Conservation (phyloP, 2,888 invertebrate genomes). For the Heteromyza rotundicornis region DNA sequence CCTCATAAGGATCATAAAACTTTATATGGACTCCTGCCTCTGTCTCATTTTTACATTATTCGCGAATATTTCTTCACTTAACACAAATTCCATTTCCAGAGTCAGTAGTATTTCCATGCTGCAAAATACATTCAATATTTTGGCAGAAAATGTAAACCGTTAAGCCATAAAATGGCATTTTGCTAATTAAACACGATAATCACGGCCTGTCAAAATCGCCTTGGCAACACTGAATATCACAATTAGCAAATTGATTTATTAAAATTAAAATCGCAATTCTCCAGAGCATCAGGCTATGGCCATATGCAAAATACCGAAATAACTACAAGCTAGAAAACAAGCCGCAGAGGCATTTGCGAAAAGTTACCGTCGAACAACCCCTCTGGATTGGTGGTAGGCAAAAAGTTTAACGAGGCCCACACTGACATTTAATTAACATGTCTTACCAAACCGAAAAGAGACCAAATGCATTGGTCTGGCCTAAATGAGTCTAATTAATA, state of each 20-base stretch:
- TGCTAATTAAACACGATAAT: too few relatives aligned
- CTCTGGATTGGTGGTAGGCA: not conserved
- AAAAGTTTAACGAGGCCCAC: slow-evolving; percentile 37
- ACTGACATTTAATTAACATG: slow-evolving; percentile 61
- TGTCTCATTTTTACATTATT: too few relatives aligned
- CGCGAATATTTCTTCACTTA: too few relatives aligned
- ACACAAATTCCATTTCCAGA: too few relatives aligned
- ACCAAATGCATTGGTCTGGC: not conserved
- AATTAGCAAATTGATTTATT: slow-evolving; percentile 60
- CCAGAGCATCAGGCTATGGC: slow-evolving; percentile 35
- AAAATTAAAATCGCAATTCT: slow-evolving; percentile 51
- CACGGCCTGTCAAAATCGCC: not conserved
- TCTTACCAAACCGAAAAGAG: slow-evolving; percentile 42
- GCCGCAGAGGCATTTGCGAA: slow-evolving; percentile 12
- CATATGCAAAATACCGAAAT: slow-evolving; percentile 47
- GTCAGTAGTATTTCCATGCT: too few relatives aligned
- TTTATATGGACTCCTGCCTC: too few relatives aligned
- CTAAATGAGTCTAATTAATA: slow-evolving; percentile 62
- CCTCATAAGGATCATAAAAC: too few relatives aligned
- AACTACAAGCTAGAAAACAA: slow-evolving; percentile 24
- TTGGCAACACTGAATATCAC: slow-evolving; percentile 42
- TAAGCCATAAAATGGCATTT: too few relatives aligned
- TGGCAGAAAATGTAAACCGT: too few relatives aligned
- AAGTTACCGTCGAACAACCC: slow-evolving; percentile 15
- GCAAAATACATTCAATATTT: too few relatives aligned